Evolutionary conservation across 2,797 vertebrate genomes (phyloP).

Genomic region (Hoplostethus atlanticus): DNA sequence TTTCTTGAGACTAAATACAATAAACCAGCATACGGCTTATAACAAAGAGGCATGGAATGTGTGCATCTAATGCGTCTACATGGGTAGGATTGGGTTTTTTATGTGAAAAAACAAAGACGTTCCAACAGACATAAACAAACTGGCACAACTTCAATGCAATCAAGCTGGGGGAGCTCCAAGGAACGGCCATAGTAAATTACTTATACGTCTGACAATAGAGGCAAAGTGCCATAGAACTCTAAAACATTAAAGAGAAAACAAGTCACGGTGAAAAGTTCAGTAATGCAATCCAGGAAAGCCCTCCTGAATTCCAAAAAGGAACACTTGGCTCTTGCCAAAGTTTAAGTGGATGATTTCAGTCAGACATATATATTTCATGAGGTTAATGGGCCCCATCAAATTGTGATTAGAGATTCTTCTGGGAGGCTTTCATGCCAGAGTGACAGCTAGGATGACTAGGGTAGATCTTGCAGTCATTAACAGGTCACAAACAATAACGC

Average conservation of each 20-base stretch:
- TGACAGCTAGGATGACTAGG: slow-evolving; percentile 53
- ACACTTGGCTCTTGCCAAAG: slow-evolving; percentile 77
- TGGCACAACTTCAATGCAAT: slow-evolving; percentile 53
- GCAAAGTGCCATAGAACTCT: slow-evolving; percentile 63
- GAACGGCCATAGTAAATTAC: slow-evolving; percentile 55
- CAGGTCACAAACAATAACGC: slow-evolving; percentile 65
- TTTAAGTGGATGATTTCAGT: slow-evolving; percentile 82
- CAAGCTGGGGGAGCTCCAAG: slow-evolving; percentile 46
- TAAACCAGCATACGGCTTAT: neutral
- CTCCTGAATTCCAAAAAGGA: slow-evolving; percentile 68
- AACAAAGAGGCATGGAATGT: neutral
- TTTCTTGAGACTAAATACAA: neutral
- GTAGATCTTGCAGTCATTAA: slow-evolving; percentile 59
- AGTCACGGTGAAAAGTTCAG: slow-evolving; percentile 62
- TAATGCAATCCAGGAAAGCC: slow-evolving; percentile 50
- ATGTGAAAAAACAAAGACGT: slow-evolving; percentile 1
- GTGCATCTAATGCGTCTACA: neutral
- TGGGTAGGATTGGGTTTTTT: neutral
- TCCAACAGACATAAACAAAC: slow-evolving; percentile 32
- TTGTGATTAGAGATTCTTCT: slow-evolving; percentile 77
- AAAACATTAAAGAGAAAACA: slow-evolving; percentile 68
- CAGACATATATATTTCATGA: slow-evolving; percentile 81
- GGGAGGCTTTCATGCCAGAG: slow-evolving; percentile 70
- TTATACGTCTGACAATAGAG: slow-evolving; percentile 67
- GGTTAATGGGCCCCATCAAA: slow-evolving; percentile 78